Evolutionary conservation across 2,888 invertebrate species (phyloP).

Genomic region (Scrobipalpa atriplicella): DNA sequence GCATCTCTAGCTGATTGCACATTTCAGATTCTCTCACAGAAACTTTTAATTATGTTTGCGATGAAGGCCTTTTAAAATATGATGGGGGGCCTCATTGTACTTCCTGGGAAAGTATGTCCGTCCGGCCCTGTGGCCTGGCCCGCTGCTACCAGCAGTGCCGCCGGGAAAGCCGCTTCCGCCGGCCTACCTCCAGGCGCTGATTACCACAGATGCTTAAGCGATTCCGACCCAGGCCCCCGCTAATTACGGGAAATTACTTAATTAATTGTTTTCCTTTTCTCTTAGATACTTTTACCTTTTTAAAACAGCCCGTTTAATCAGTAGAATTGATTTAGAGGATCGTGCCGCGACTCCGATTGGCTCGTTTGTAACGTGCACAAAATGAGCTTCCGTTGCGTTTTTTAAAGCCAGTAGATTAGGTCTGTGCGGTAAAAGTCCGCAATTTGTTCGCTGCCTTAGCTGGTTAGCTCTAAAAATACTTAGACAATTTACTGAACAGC

Average conservation of each 20-base stretch:
- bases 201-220: slow-evolving; percentile 71
- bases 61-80: no score
- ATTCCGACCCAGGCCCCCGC: slow-evolving; percentile 68
- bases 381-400: slow-evolving; percentile 35
- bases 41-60: not conserved
- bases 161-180: slow-evolving; percentile 63
- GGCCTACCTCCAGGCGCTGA: slow-evolving; percentile 47
- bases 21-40: no score
- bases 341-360: slow-evolving; percentile 37
- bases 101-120: not conserved
- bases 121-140: not conserved
- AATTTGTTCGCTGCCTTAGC: slow-evolving; percentile 18
- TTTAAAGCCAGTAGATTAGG: slow-evolving; percentile 25
- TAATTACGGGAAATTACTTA: slow-evolving; percentile 76
- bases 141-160: slow-evolving; percentile 43
- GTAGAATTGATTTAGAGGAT: slow-evolving; percentile 46
- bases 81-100: not conserved
- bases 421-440: slow-evolving; percentile 34
- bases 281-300: slow-evolving; percentile 58
- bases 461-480: slow-evolving; percentile 14
- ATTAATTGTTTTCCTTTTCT: slow-evolving; percentile 77
- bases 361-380: slow-evolving; percentile 36
- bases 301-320: slow-evolving; percentile 43
- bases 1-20: no score
- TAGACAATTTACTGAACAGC: not conserved